Evolutionary conservation across 2,797 vertebrate genomes (phyloP), one percentile per base, ranked within the genome.

Genomic region (Sebastes melanostomus): DNA sequence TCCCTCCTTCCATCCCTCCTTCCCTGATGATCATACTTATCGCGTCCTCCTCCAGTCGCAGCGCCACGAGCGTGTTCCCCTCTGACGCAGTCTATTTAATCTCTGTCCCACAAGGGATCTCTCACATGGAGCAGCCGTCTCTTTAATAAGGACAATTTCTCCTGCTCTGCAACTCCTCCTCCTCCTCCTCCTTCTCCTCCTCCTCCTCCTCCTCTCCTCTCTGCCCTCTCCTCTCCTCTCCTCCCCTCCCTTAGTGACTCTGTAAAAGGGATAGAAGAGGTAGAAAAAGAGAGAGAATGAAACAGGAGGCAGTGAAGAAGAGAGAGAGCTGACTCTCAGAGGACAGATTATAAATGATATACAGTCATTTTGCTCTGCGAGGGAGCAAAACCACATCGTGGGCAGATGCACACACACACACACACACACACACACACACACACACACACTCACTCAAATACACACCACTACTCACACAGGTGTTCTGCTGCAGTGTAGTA

Each of bases 91-190:
- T 93, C 94, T 94, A 95, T 96, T 95, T 96, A 95, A 95, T 95
- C 93, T 93, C 82, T 61, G 80, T 92, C 91, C 93, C 96, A 89
- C 87, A 87, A 94, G 95, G 94, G 94, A 94, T 95, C 91, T 92
- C 92, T 93, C 90, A 86, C 92, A 93, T 90, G 89, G 88, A 91
- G 91, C 87, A 83, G 78, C 88, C 86, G 75, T 93, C 89, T 94
- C 92, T 93, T 92, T 95, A 96, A 95, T 94, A 95, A 96, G 96
- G 94, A 95, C 95, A 92, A 77, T 93, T 93, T 92, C 84, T 94
- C 89, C 89, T 85, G 89, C 86, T 89, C 83, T 85, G 79, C 83
- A 87, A 75, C 82, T 87, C 56, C 66, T 85, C 55, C 70, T 82
- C 30, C 71, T 81, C 71, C 9, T 32, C 29, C 29, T 54, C 22